Conservation (phyloP, 2,113 vertebrate species). For the Hypomesus transpacificus region DNA sequence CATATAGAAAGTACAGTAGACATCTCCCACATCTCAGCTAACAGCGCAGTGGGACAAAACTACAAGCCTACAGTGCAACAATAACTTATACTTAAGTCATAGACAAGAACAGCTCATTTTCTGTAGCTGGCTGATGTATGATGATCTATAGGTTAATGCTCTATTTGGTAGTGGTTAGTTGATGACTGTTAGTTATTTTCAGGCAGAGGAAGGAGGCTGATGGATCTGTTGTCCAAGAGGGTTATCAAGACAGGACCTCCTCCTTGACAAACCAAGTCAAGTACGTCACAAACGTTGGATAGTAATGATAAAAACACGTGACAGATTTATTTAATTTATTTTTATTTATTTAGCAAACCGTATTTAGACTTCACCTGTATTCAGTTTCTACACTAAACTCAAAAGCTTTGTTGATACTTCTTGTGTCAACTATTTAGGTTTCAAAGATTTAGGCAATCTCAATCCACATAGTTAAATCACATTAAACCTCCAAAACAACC, state of each 20-base stretch:
- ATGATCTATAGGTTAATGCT: neutral
- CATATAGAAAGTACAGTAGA: too few relatives aligned
- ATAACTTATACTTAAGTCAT: too few relatives aligned
- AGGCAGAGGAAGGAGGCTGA: neutral
- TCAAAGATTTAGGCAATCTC: neutral
- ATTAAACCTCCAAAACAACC: neutral
- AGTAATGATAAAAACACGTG: neutral
- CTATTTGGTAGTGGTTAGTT: neutral
- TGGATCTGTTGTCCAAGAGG: neutral
- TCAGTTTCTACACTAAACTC: neutral
- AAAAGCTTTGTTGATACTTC: neutral
- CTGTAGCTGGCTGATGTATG: too few relatives aligned
- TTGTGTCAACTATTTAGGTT: neutral
- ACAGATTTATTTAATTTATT: too few relatives aligned
- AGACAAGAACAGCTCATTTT: too few relatives aligned
- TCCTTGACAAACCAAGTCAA: neutral
- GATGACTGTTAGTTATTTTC: too few relatives aligned
- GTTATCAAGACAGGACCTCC: neutral
- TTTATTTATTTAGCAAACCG: neutral
- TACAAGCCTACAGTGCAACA: too few relatives aligned
- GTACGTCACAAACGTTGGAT: neutral
- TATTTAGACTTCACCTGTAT: neutral
- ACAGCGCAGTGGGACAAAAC: too few relatives aligned
- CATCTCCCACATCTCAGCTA: too few relatives aligned
- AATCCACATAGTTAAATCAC: neutral